These are phyloP conservation scores for Panzeria rudis DNA, from an alignment of 2,888 invertebrate species.

Conservation along the genomic window DNA sequence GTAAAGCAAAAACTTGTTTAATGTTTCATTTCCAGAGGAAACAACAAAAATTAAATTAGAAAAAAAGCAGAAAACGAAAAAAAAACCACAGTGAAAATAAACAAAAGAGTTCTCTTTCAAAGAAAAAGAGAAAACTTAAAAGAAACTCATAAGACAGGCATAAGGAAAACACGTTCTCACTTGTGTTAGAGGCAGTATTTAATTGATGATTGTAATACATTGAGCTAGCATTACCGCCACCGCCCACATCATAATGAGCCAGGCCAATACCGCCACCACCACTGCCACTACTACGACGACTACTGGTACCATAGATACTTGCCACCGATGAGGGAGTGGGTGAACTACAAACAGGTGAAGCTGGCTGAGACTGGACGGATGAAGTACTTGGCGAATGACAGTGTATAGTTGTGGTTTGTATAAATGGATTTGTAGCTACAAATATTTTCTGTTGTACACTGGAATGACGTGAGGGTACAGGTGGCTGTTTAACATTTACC, in stretches of 20 bases:
- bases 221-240: slow-evolving; percentile 76
- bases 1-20: slow-evolving; percentile 45
- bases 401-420: slow-evolving; percentile 83
- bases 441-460: slow-evolving; percentile 83
- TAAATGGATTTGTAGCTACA: slow-evolving; percentile 84
- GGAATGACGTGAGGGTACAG: slow-evolving; percentile 82
- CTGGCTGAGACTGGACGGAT: slow-evolving; percentile 76
- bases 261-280: slow-evolving; percentile 75
- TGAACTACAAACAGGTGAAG: slow-evolving; percentile 80
- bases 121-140: slow-evolving; percentile 55
- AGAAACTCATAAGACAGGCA: slow-evolving; percentile 72
- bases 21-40: background rate
- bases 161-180: slow-evolving; percentile 79
- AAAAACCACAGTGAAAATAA: slow-evolving; percentile 15
- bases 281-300: slow-evolving; percentile 72
- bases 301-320: slow-evolving; percentile 73
- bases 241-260: slow-evolving; percentile 75
- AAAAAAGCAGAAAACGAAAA: slow-evolving; percentile 51
- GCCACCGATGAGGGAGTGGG: slow-evolving; percentile 77
- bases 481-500: slow-evolving; percentile 78
- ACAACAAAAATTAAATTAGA: slow-evolving; percentile 25
- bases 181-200: slow-evolving; percentile 76
- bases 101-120: slow-evolving; percentile 43
- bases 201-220: slow-evolving; percentile 74
- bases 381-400: slow-evolving; percentile 78